Evolutionary conservation across 2,113 vertebrate genomes (phyloP).

Genomic region (Pteronura brasiliensis): DNA sequence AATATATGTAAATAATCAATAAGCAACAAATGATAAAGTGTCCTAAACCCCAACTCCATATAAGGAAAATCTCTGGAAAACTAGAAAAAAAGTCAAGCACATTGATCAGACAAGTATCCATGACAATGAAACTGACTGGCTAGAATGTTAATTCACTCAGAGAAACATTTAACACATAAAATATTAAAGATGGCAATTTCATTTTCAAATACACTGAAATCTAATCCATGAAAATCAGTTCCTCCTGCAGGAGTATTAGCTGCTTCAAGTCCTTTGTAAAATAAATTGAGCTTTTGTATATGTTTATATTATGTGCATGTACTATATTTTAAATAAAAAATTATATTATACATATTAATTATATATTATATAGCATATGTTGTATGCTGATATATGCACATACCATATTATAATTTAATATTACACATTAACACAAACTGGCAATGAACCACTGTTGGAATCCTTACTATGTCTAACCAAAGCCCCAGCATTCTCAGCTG

Average conservation of each 20-base stretch:
- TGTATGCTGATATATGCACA: neutral
- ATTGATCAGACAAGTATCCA: neutral
- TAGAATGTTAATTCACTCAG: neutral
- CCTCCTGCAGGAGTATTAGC: neutral
- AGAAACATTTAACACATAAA: neutral
- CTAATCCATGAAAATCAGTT: neutral
- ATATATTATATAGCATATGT: neutral
- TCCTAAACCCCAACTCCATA: neutral
- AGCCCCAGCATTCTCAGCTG: neutral
- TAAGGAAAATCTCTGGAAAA: slow-evolving; percentile 16
- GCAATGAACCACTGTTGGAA: neutral
- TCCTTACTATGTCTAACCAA: neutral
- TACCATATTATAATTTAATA: neutral
- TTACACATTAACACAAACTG: neutral
- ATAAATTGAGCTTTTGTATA: neutral
- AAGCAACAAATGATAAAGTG: neutral
- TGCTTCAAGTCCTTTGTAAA: neutral
- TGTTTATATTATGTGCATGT: neutral
- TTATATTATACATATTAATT: neutral
- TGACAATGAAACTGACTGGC: neutral
- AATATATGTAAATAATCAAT: neutral
- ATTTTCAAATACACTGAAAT: slow-evolving; percentile 16
- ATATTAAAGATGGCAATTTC: neutral
- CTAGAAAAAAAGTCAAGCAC: neutral
- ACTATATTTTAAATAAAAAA: neutral